Evolutionary conservation across 2,888 invertebrate species (phyloP).

Genomic region (Adelognathus sp.): DNA sequence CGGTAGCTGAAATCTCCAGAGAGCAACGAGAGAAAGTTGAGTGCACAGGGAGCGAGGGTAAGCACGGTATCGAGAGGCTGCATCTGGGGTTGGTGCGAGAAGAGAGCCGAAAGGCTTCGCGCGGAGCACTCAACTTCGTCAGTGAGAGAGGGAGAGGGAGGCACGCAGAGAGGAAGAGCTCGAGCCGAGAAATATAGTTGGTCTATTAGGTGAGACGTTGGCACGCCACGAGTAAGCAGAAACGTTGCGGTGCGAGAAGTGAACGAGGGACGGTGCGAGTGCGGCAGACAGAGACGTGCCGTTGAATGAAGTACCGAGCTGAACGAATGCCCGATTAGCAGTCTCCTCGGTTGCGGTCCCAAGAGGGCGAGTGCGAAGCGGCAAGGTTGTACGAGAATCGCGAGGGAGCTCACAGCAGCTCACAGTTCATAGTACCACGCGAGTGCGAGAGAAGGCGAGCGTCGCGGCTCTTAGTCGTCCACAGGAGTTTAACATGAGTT

Average conservation of each 20-base stretch:
- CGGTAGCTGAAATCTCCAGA: background rate
- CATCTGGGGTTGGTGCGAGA: background rate
- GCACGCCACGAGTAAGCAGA: background rate
- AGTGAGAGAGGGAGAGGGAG: constrained; percentile 21
- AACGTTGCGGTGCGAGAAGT: constrained; percentile 11
- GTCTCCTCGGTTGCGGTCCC: constrained; percentile 36
- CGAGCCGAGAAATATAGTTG: constrained; percentile 36
- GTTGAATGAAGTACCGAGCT: constrained; percentile 56
- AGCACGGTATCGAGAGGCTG: background rate
- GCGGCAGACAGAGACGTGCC: constrained; percentile 58
- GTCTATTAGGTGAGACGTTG: background rate
- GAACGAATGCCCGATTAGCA: constrained; percentile 62
- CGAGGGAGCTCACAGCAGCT: background rate
- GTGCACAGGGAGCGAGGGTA: background rate
- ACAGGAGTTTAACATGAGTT: no score
- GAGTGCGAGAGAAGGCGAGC: background rate
- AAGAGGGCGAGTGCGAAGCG: background rate
- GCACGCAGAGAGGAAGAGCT: no score
- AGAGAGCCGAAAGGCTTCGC: background rate
- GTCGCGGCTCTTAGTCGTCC: background rate
- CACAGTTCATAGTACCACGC: no score
- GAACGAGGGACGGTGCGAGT: constrained; percentile 5
- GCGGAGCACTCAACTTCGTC: constrained; percentile 45
- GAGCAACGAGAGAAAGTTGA: constrained; percentile 16
- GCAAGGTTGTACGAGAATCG: background rate